phyloP scores from a whole-genome alignment of 2,113 vertebrate species.

The Chlamydotis undulata region DNA sequence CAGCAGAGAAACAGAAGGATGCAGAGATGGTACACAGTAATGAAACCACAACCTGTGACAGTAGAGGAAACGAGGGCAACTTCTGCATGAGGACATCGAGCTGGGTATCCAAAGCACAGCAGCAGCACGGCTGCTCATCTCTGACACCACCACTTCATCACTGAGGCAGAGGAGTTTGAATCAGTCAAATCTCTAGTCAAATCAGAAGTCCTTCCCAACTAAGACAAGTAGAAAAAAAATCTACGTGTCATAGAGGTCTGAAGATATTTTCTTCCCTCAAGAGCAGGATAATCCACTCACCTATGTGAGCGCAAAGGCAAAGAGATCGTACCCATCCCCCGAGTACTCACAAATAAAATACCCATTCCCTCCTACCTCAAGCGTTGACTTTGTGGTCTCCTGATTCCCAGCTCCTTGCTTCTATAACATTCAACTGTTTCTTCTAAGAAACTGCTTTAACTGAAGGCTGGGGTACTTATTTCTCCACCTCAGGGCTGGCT shows the following conservation, averaged over 20 bases:
- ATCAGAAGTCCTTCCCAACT: background rate
- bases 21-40: background rate
- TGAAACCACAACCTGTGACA: background rate
- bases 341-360: background rate
- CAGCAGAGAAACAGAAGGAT: background rate
- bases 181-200: background rate
- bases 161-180: background rate
- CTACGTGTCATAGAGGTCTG: background rate
- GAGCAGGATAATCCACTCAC: background rate
- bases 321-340: background rate
- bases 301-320: fast-evolving
- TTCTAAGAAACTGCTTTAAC: background rate
- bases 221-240: background rate
- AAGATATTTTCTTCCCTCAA: background rate
- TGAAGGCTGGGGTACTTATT: background rate
- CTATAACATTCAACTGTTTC: background rate
- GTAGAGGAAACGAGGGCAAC: background rate
- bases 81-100: too few relatives aligned
- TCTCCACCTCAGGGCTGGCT: background rate
- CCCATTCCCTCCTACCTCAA: background rate
- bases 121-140: fast-evolving
- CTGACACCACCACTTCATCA: background rate
- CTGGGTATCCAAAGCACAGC: fast-evolving
- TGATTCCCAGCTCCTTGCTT: background rate
- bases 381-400: background rate